phyloP scores from a whole-genome alignment of 2,888 invertebrate genomes.

The Macrostomum cliftonense region DNA sequence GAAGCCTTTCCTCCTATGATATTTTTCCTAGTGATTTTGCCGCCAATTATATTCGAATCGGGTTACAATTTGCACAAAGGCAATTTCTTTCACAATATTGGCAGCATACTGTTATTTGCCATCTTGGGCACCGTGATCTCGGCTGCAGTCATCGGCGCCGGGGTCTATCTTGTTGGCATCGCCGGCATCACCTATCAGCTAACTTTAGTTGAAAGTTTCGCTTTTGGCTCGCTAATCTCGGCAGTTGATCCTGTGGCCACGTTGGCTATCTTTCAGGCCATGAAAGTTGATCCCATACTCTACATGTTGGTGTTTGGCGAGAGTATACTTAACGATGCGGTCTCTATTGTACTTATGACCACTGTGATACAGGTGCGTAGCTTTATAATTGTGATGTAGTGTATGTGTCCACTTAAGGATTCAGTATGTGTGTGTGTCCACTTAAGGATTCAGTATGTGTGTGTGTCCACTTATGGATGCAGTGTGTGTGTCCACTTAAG shows the following conservation, averaged over 20 bases:
- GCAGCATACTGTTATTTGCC: conserved; percentile 91
- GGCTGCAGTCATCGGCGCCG: conserved; percentile 84
- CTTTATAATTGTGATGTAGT: too few species aligned
- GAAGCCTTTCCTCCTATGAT: conserved; percentile 95
- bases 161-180: conserved; percentile 76
- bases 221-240: conserved; percentile 89
- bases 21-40: conserved; percentile 81
- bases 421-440: too few species aligned
- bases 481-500: too few species aligned
- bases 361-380: neutral
- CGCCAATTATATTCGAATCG: conserved; percentile 96
- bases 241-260: conserved; percentile 98
- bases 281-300: conserved; percentile 84
- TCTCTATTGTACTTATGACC: conserved; percentile 64
- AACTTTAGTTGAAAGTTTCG: conserved; percentile 87
- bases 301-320: conserved; percentile 98
- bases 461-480: too few species aligned
- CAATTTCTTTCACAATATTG: conserved; percentile 69
- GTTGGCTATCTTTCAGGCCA: conserved; percentile 74
- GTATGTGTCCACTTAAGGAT: too few species aligned
- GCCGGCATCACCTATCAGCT: conserved; percentile 58
- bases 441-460: too few species aligned
- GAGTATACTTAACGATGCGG: conserved; percentile 88
- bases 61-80: conserved; percentile 91
- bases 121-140: conserved; percentile 91